Base-by-base conservation (phyloP, 1,140 invertebrate species). In the Carposina sasakii region DNA sequence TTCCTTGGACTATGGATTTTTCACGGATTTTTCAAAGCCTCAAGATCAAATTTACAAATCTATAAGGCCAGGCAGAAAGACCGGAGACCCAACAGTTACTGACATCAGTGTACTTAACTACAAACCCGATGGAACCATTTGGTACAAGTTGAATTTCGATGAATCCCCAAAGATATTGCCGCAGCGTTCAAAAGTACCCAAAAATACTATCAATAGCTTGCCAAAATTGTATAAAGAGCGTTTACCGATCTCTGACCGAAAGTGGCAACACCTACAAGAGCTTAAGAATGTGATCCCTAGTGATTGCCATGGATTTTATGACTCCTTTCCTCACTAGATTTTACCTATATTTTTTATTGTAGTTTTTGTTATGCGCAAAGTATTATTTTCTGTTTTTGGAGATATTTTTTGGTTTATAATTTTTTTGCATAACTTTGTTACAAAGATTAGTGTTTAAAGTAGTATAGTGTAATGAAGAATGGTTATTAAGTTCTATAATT, bases 71-170 rank as follows among this genome's bases (percentile, higher is more conserved):
- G 65, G 72, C 26, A 54, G 60, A 28, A 59, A 60, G 52, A 12
- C 50, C 36, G 57, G 53, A 43, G 63, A 73, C 33, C 66, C 61
- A 0, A 46, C 48, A 2, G 68, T 71, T 13, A 68, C 64, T 36
- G 62, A 75, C 56, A 19, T 74, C 31, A 42, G 57, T 26, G 26
- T 52, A 21, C 30, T 71, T 41, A 54, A 60, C 44, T 71, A 75
- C 54, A 63, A 20, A 36, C 56, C 63, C 37, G 36, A 64, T 55
- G 68, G 60, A 26, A 56, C 48, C 46, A 67, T 71, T 47, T 50
- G 56, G 36, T 63, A 59, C 28, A 67, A 73, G 56, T 9, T 63
- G 33, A 30, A 46, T 51, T 60, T 63, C 51, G 37, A 53, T 42
- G 41, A 57, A 22, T 54, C 60, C 26, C 55, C 51, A 24, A 15